phyloP scores from a whole-genome alignment of 2,113 vertebrate genomes.

The Chamaea fasciata region DNA sequence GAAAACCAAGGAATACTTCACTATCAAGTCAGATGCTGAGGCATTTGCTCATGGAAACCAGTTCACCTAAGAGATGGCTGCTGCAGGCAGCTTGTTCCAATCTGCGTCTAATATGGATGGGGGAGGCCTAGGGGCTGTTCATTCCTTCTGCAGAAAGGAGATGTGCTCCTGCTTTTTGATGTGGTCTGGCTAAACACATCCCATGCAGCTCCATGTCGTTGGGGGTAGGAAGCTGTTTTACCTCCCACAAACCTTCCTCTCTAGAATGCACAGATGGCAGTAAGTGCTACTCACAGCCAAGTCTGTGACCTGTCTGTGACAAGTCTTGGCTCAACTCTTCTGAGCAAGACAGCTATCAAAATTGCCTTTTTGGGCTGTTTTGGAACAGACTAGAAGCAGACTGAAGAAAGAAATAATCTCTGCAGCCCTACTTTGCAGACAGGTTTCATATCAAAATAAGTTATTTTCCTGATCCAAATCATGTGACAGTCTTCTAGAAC shows the following conservation, averaged over 20 bases:
- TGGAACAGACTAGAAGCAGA: neutral
- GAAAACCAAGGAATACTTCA: neutral
- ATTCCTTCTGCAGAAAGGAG: neutral
- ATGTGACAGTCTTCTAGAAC: neutral
- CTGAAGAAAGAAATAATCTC: neutral
- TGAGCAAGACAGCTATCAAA: neutral
- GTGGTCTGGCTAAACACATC: neutral
- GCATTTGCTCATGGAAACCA: neutral
- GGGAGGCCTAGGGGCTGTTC: neutral
- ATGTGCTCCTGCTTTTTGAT: neutral
- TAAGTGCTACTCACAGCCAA: neutral
- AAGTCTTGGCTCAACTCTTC: neutral
- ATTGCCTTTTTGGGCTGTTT: neutral
- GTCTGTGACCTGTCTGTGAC: neutral
- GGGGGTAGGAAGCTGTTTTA: neutral
- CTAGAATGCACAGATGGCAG: neutral
- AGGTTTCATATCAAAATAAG: neutral
- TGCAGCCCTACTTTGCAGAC: neutral
- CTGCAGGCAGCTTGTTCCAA: neutral
- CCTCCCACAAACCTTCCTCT: neutral
- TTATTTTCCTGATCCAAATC: neutral
- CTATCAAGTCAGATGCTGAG: neutral
- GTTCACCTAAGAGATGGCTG: neutral
- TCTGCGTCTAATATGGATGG: neutral
- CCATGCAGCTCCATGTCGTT: neutral